Percentiles rank a stretch among this genome's conserved stretches.
Evolutionary conservation across 2,113 vertebrate genomes (phyloP).

Genomic region (Pangasianodon hypophthalmus): DNA sequence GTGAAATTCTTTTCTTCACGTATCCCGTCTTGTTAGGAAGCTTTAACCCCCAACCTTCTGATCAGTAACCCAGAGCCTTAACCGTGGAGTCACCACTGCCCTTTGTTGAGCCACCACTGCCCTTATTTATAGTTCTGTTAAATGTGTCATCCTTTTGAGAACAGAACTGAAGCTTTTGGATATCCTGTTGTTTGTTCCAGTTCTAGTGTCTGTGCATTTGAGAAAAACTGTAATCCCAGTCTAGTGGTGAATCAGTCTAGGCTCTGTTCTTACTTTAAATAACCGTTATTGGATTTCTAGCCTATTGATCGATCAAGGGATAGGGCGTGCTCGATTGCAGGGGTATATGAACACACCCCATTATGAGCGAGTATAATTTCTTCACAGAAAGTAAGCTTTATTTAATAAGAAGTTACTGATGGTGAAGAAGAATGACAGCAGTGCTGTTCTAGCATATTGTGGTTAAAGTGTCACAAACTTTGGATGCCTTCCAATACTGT

Average conservation of each 20-base stretch:
- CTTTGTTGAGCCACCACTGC: no score
- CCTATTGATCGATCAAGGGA: background rate
- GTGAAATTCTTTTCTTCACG: no score
- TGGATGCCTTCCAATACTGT: background rate
- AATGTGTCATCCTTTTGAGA: background rate
- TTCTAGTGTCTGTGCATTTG: background rate
- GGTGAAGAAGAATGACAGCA: background rate
- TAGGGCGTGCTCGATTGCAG: background rate
- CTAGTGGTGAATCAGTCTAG: background rate
- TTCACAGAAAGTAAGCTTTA: background rate
- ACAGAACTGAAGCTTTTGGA: background rate
- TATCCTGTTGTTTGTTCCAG: background rate
- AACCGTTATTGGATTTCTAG: constrained; percentile 5
- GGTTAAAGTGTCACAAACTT: background rate
- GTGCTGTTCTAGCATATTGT: background rate
- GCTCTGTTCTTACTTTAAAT: background rate
- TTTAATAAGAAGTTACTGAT: background rate
- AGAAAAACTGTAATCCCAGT: background rate
- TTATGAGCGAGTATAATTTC: background rate
- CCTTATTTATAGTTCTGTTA: background rate
- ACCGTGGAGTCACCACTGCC: no score
- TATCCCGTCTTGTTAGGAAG: no score
- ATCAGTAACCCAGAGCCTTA: background rate
- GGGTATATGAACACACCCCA: background rate
- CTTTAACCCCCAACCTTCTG: no score